Percentiles rank a stretch among this genome's conserved stretches.
Conservation (phyloP, 2,888 invertebrate genomes). For the Digitonthophagus gazella region DNA sequence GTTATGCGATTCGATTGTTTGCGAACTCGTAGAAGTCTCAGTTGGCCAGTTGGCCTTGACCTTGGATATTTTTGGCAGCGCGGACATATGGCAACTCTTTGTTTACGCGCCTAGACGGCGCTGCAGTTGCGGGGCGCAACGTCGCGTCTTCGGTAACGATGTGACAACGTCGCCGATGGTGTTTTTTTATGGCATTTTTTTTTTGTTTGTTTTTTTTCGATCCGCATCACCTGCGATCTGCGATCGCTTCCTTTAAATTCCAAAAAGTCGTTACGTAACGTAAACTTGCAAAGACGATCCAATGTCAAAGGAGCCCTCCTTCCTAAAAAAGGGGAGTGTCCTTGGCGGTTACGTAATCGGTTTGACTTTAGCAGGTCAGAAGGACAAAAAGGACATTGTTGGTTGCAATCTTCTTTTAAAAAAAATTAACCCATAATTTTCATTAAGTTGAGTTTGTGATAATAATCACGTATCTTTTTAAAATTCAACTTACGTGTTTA, state of each 20-base stretch:
- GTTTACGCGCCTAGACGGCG: slow-evolving; percentile 25
- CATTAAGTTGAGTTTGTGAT: not conserved
- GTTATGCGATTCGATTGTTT: not conserved
- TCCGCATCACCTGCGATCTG: not conserved
- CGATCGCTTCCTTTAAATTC: slow-evolving; percentile 22
- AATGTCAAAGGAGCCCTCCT: not conserved
- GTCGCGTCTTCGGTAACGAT: too few relatives aligned
- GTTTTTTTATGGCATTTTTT: slow-evolving; percentile 22
- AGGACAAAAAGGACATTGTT: not conserved
- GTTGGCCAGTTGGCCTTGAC: slow-evolving; percentile 31
- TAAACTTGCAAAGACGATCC: not conserved
- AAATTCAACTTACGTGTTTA: not conserved
- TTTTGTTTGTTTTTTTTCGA: slow-evolving; percentile 6
- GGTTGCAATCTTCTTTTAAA: not conserved
- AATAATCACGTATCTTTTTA: not conserved
- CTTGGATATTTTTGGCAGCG: slow-evolving; percentile 35
- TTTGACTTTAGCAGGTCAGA: not conserved
- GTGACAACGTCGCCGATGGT: not conserved
- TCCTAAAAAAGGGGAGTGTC: not conserved
- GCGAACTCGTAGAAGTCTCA: not conserved
- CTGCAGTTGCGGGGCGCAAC: not conserved
- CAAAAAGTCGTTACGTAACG: not conserved
- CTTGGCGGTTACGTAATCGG: not conserved
- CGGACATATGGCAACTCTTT: slow-evolving; percentile 30
- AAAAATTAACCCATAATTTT: not conserved